Evolutionary conservation across 2,888 invertebrate species (phyloP).

Genomic region (Chloromyia formosa): DNA sequence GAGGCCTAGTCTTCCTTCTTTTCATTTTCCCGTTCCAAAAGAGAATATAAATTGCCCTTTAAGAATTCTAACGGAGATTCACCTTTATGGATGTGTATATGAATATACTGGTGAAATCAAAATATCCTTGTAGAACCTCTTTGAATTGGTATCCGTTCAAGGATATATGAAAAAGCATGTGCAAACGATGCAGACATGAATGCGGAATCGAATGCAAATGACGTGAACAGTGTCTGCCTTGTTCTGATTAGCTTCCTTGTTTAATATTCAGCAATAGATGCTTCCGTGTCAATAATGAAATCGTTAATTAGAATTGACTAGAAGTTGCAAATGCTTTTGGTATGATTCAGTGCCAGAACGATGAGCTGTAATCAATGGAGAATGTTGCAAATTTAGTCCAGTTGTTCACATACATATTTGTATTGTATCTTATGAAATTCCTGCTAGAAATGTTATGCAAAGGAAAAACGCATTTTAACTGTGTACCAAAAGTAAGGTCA

Average conservation of each 20-base stretch:
- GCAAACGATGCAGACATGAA: not conserved
- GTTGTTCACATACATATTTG: too few relatives aligned
- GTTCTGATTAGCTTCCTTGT: not conserved
- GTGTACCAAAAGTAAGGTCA: too few relatives aligned
- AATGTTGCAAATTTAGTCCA: too few relatives aligned
- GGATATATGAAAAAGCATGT: not conserved
- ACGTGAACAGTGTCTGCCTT: not conserved
- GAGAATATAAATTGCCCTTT: conserved; percentile 41
- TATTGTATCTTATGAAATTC: too few relatives aligned
- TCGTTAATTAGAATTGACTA: not conserved
- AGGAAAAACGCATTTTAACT: too few relatives aligned
- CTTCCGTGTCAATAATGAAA: conserved; percentile 8
- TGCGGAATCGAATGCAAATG: not conserved
- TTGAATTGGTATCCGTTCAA: not conserved
- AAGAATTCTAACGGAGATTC: conserved; percentile 19
- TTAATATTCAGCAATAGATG: not conserved
- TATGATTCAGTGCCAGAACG: too few relatives aligned
- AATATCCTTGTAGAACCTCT: not conserved
- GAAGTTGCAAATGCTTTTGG: too few relatives aligned
- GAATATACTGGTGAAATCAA: not conserved
- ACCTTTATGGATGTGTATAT: too few relatives aligned
- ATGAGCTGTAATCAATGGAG: too few relatives aligned
- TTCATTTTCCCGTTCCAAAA: conserved; percentile 14
- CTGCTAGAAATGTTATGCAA: too few relatives aligned
- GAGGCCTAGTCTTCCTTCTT: not conserved